Evolutionary conservation across 1,140 invertebrate species (phyloP), one percentile per base, ranked within the genome.

Genomic region (Ruditapes philippinarum): DNA sequence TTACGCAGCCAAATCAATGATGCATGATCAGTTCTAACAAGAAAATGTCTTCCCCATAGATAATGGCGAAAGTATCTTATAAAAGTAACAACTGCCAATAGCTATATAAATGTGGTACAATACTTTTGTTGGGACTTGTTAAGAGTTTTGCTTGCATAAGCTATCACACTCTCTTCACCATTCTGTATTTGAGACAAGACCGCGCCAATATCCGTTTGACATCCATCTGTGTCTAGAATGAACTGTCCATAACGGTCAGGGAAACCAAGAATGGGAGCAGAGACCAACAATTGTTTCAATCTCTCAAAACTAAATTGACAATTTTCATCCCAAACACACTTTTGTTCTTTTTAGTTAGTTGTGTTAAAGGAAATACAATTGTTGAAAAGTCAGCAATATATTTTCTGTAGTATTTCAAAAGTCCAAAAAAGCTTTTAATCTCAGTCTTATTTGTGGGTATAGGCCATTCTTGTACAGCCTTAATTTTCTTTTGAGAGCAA

Each of bases 81-180:
- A 49, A 84, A 51, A 7, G 40, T 70, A 22, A 73, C 42, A 12
- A 84, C 49, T 22, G 62, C 62, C 40, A 84, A 36, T 25, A 76
- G 73, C 45, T 76, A 87, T 60, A 68, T 91, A 31, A 57, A 65
- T 7, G 49, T 73, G 60, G 22, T 91, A 70, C 40, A 76, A 76
- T 31, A 42, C 28, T 28, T 68, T 49, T 74, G 31, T 33, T 62
- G 68, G 19, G 73, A 88, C 25, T 9, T 73, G 31, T 31, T 51
- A 11, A 85, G 33, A n/a, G 42, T 42, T 65, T 79, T 82, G 65
- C 74, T 81, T 2, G 68, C 86, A 74, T 88, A 91, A 22, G 86
- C 84, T 19, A 83, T 87, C 14, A 40, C 49, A 0, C 4, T 19
- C 33, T 78, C 68, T 12, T 22, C 12, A 3, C 45, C 76, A 60